These are phyloP conservation scores for Alviniconcha strummeri DNA, from an alignment of 2,888 invertebrate genomes.

Conservation along the genomic window DNA sequence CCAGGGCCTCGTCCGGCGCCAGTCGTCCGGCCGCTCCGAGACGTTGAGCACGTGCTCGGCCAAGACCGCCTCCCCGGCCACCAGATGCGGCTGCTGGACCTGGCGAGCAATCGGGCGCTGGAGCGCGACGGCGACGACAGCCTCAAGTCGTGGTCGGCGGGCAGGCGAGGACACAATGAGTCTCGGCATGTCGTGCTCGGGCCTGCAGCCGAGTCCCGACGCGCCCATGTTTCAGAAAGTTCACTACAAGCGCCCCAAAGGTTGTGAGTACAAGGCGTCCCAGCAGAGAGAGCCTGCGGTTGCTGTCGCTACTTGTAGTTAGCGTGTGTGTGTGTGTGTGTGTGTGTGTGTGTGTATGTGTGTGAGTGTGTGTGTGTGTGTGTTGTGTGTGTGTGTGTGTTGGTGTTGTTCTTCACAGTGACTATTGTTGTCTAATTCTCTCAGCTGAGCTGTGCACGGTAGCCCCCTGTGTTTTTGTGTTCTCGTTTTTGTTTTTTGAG, in stretches of 20 bases:
- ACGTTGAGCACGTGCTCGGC: slow-evolving; percentile 36
- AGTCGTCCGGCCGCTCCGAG: slow-evolving; percentile 39
- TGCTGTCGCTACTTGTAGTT: neutral
- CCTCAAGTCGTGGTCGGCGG: slow-evolving; percentile 29
- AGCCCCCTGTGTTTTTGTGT: no score
- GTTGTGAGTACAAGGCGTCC: slow-evolving; percentile 22
- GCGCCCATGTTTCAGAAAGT: slow-evolving; percentile 21
- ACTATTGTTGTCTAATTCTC: neutral
- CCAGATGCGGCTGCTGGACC: slow-evolving; percentile 40
- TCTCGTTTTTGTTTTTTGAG: no score
- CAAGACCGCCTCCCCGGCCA: slow-evolving; percentile 40
- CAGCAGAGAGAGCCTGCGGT: neutral
- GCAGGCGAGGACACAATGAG: slow-evolving; percentile 32
- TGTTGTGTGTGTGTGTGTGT: neutral
- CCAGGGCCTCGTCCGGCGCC: slow-evolving; percentile 27
- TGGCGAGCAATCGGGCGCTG: slow-evolving; percentile 41
- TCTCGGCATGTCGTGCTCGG: slow-evolving; percentile 33
- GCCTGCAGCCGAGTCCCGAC: slow-evolving; percentile 17
- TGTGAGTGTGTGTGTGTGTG: neutral
- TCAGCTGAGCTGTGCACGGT: no score
- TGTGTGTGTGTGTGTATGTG: neutral
- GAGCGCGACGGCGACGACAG: slow-evolving; percentile 38
- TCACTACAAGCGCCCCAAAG: slow-evolving; percentile 1
- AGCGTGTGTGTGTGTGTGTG: neutral
- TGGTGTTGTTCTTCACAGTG: neutral